Evolutionary conservation across 1,140 invertebrate species (phyloP).

Genomic region (Eupristina koningsbergeri): DNA sequence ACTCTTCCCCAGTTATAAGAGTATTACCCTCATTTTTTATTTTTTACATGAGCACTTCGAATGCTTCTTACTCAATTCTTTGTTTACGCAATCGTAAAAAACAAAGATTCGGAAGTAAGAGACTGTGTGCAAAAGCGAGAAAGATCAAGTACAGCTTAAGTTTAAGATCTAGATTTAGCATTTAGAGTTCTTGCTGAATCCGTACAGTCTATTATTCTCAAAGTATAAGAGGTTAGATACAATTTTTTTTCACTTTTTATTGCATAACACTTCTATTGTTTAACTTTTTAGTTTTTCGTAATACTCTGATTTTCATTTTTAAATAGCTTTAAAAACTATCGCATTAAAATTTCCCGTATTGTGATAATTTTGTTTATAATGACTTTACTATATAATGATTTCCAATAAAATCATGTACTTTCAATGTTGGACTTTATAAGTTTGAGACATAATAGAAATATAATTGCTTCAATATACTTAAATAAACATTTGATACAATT

Average conservation of each 20-base stretch:
- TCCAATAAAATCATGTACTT: too few species aligned
- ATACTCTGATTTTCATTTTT: too few species aligned
- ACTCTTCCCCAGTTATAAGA: neutral
- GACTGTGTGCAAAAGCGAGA: neutral
- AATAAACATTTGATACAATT: too few species aligned
- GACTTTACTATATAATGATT: too few species aligned
- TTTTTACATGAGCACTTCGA: neutral
- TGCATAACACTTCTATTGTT: neutral
- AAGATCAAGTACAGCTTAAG: neutral
- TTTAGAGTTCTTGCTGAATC: neutral
- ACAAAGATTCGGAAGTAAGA: slow-evolving; percentile 34
- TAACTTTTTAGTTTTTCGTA: too few species aligned
- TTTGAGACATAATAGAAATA: too few species aligned
- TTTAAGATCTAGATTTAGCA: too few species aligned
- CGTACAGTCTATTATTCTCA: neutral
- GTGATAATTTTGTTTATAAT: too few species aligned
- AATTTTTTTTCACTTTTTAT: neutral
- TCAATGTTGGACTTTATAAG: too few species aligned
- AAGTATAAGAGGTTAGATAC: neutral
- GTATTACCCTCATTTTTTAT: neutral
- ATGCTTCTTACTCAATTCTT: neutral
- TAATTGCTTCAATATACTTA: too few species aligned
- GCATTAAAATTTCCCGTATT: too few species aligned
- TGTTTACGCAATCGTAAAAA: slow-evolving; percentile 20
- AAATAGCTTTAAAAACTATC: too few species aligned